phyloP scores from a whole-genome alignment of 2,113 vertebrate species.

The Stegastes partitus region DNA sequence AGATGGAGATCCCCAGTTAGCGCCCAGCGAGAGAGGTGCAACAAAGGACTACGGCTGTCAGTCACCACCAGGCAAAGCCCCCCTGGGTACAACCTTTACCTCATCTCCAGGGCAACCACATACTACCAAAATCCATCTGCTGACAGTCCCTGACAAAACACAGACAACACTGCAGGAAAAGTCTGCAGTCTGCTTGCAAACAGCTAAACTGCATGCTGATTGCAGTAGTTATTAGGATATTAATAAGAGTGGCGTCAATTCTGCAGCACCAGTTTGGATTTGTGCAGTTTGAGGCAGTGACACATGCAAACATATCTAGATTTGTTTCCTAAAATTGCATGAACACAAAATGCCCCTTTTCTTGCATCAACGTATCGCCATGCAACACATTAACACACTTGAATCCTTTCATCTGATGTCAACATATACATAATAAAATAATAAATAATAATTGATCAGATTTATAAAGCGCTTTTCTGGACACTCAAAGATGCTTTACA shows the following conservation, averaged over 20 bases:
- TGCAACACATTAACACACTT: background rate
- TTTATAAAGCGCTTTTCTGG: no score
- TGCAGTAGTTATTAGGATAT: background rate
- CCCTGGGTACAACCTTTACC: slow-evolving; percentile 66
- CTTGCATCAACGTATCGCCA: background rate
- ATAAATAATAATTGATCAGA: no score
- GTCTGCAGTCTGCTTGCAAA: slow-evolving; percentile 19
- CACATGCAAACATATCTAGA: no score
- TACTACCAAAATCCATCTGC: slow-evolving; percentile 65
- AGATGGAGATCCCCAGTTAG: slow-evolving; percentile 41
- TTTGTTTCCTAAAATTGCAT: background rate
- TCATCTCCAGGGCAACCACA: slow-evolving; percentile 76
- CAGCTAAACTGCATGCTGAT: slow-evolving; percentile 1
- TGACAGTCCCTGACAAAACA: slow-evolving; percentile 66
- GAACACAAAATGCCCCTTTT: background rate
- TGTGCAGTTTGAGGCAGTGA: no score
- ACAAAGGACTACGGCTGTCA: slow-evolving; percentile 60
- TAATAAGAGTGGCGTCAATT: background rate
- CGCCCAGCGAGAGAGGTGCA: slow-evolving; percentile 39
- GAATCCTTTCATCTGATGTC: background rate
- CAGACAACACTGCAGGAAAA: slow-evolving; percentile 50
- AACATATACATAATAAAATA: no score
- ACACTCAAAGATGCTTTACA: no score
- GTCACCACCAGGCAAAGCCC: slow-evolving; percentile 53
- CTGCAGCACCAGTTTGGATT: background rate